Conservation (phyloP, 2,113 vertebrate species). For the Hystrix brachyura region DNA sequence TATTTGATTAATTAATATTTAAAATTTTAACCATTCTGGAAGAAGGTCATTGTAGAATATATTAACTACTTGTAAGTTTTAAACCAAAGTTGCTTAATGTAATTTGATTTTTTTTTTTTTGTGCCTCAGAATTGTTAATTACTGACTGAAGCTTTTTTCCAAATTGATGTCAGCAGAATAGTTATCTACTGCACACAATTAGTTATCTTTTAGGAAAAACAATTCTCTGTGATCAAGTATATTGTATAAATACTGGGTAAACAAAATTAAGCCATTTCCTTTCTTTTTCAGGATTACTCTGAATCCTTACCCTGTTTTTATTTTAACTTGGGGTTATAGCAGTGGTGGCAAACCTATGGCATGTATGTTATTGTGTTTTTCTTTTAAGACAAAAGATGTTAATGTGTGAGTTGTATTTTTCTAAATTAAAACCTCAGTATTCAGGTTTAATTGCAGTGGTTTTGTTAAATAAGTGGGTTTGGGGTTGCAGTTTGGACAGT, state of each 20-base stretch:
- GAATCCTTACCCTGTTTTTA: not conserved
- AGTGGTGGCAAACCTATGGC: not conserved
- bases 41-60: conserved; percentile 33
- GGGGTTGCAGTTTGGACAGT: not conserved
- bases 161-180: not conserved
- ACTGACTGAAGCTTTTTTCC: conserved; percentile 22
- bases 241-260: conserved; percentile 36
- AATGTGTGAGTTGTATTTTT: not conserved
- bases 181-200: conserved; percentile 20
- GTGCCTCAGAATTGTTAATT: conserved; percentile 38
- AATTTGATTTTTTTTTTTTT: not conserved
- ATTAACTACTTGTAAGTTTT: conserved; percentile 10
- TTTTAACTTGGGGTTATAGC: not conserved
- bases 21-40: conserved; percentile 16
- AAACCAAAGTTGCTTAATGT: not conserved
- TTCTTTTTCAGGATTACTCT: not conserved
- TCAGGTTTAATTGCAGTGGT: not conserved
- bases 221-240: conserved; percentile 19
- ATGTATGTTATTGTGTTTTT: not conserved
- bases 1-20: conserved; percentile 32
- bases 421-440: not conserved
- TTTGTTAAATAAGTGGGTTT: not conserved
- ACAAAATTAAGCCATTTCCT: conserved; percentile 49
- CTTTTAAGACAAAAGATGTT: not conserved
- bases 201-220: conserved; percentile 19